These are phyloP conservation scores for Trachelus troglodyta DNA, from an alignment of 2,888 invertebrate genomes.

Conservation along the genomic window DNA sequence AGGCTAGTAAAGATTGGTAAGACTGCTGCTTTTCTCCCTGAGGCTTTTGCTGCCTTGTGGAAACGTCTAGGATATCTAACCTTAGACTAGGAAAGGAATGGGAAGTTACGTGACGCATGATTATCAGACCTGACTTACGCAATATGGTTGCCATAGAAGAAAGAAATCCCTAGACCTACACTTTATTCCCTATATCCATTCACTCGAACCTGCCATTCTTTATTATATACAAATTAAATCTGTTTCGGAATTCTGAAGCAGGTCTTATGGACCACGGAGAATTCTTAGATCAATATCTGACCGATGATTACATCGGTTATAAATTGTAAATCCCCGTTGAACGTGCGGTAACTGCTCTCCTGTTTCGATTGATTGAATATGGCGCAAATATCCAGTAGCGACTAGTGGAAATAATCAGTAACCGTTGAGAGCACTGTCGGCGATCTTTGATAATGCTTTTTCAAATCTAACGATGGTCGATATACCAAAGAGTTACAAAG, in stretches of 20 bases:
- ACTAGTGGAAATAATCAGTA: not conserved
- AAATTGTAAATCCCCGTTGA: slow-evolving; percentile 11
- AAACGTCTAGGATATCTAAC: not conserved
- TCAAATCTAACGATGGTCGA: not conserved
- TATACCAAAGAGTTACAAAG: not conserved
- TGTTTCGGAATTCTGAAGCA: too few relatives aligned
- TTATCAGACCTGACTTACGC: not conserved
- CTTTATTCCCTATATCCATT: not conserved
- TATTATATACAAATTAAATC: not conserved
- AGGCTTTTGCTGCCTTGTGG: not conserved
- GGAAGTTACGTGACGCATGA: not conserved
- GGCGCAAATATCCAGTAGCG: not conserved
- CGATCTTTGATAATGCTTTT: not conserved
- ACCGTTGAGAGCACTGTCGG: not conserved
- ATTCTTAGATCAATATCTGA: not conserved
- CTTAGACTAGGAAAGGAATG: not conserved
- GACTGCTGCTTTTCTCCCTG: not conserved
- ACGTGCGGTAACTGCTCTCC: slow-evolving; percentile 14
- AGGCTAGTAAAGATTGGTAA: not conserved
- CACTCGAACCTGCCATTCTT: not conserved
- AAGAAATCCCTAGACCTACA: not conserved
- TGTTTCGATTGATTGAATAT: not conserved
- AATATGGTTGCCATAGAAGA: not conserved
- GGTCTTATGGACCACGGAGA: not conserved
- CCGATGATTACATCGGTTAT: not conserved